Evolutionary conservation across 2,113 vertebrate species (phyloP).

Genomic region (Tursiops truncatus): DNA sequence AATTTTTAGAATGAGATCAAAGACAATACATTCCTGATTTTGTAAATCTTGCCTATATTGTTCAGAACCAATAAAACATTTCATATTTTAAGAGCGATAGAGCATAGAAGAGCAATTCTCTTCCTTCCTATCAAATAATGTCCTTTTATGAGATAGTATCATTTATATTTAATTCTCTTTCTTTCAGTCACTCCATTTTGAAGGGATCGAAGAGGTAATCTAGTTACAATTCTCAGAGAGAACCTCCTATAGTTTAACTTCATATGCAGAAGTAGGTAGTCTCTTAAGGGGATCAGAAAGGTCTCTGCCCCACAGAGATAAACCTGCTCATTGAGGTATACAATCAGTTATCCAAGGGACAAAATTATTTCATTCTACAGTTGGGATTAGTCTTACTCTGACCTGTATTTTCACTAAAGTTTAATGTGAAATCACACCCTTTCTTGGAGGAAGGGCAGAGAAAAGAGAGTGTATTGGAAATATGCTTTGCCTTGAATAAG

Average conservation of each 20-base stretch:
- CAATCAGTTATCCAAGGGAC: neutral
- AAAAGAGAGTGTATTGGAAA: neutral
- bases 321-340: neutral
- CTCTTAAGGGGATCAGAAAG: neutral
- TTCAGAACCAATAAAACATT: neutral
- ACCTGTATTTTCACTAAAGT: neutral
- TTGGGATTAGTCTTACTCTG: neutral
- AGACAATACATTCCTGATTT: neutral
- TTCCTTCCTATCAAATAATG: neutral
- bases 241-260: neutral
- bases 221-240: neutral
- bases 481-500: neutral
- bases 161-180: conserved; percentile 14
- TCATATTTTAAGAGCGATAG: neutral
- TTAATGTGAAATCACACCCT: neutral
- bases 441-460: neutral
- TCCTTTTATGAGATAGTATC: neutral
- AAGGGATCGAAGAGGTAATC: neutral
- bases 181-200: neutral
- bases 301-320: neutral
- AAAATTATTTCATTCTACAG: neutral
- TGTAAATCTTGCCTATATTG: neutral
- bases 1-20: neutral
- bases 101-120: neutral
- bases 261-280: neutral